Evolutionary conservation across 2,113 vertebrate species (phyloP), one percentile per base, ranked within the genome.

Genomic region (Clupea harengus): DNA sequence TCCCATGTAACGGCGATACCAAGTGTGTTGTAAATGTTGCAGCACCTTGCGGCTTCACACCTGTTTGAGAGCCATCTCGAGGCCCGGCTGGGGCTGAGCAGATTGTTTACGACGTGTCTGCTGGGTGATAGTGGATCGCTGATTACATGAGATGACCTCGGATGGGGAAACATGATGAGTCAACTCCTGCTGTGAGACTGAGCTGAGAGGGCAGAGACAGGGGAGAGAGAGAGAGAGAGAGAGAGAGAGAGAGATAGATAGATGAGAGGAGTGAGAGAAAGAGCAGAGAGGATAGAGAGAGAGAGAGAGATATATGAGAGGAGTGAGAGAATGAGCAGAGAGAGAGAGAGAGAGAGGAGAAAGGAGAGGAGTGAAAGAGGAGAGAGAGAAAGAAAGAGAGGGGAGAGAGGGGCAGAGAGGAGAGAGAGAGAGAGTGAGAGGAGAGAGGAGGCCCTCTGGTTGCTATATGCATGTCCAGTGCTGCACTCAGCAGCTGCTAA

Each of bases 381-480:
- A 52, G 22, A 82, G 89, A 87, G 82, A 95, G 90, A 90, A 94
- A 92, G 90, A 92, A 87, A 92, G 90, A 88, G 10, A 1, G 13
- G n/a, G 44, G 3, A 78, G 28, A 32, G 2, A 32, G 13, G 28
- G 11, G 28, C 13, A 13, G 13, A 39, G 28, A 22, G 15, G 9
- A 39, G 28, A 39, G 25, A 39, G 28, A 32, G 32, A 39, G 64
- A 28, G 10, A 11, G 6, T 15, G 85, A 57, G 87, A 88, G 89
- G 91, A 89, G 86, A 78, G 6, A 75, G 32, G 10, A 39, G 25
- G 28, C 25, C 13, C 25, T 15, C 28, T 32, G 64, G 8, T 72
- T 15, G 64, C 64, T 13, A 25, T 72, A 15, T 72, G 64, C 25
- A 28, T 28, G 88, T 92, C 89, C 92, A 91, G 87, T 83, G 91